Evolutionary conservation across 2,797 vertebrate genomes (phyloP).

Genomic region (Chaetodon trifasciatus): DNA sequence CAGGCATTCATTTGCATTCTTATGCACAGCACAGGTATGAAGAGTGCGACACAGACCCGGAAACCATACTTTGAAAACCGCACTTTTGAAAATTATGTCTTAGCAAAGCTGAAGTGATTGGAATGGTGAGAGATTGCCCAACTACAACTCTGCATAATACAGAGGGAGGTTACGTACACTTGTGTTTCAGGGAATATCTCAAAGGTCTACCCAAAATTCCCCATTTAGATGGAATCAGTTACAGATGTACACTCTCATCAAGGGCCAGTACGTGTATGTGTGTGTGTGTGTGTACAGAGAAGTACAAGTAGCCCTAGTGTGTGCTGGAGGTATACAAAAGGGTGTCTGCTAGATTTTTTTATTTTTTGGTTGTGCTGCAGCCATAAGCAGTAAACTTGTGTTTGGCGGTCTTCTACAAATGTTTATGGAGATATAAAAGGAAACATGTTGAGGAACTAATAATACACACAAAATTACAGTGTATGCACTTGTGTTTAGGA

Average conservation of each 20-base stretch:
- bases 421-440: constrained; percentile 60
- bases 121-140: too few relatives aligned
- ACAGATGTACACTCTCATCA: constrained; percentile 1
- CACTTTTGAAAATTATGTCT: too few relatives aligned
- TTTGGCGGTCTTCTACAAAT: constrained; percentile 58
- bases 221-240: constrained; percentile 8
- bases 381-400: constrained; percentile 50
- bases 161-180: too few relatives aligned
- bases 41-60: too few relatives aligned
- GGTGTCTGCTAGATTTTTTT: neutral
- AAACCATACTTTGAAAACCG: too few relatives aligned
- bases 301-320: constrained; percentile 16
- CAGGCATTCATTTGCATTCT: too few relatives aligned
- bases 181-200: neutral
- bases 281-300: neutral
- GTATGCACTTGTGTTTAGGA: constrained; percentile 13
- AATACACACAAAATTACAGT: constrained; percentile 58
- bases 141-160: too few relatives aligned
- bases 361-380: constrained; percentile 19
- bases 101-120: too few relatives aligned
- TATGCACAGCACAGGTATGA: too few relatives aligned
- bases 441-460: constrained; percentile 47
- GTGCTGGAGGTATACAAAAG: constrained; percentile 8
- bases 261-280: neutral
- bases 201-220: neutral